Evolutionary conservation across 1,140 invertebrate species (phyloP).

Genomic region (Drosophila asahinai): DNA sequence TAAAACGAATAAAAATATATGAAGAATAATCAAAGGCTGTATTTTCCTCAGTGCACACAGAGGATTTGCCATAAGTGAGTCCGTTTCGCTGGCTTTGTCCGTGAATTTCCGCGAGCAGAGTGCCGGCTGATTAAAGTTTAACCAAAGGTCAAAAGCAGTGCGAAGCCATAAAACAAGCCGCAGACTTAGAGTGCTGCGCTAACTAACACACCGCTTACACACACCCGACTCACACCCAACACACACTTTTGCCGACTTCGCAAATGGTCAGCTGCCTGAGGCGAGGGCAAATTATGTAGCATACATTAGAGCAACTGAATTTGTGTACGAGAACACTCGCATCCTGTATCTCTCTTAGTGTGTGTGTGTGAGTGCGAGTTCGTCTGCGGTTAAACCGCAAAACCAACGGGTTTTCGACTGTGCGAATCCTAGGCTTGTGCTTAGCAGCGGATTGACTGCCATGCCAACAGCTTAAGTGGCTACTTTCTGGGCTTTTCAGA

Average conservation of each 20-base stretch:
- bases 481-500: conserved; percentile 58
- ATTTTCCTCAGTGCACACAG: background rate
- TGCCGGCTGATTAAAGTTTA: conserved; percentile 73
- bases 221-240: background rate
- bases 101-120: conserved; percentile 39
- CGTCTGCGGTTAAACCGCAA: conserved; percentile 41
- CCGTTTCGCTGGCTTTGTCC: conserved; percentile 22
- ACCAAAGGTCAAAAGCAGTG: conserved; percentile 82
- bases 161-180: conserved; percentile 81
- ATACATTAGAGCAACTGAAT: conserved; percentile 65
- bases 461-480: conserved; percentile 81
- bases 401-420: conserved; percentile 46
- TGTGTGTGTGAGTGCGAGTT: conserved; percentile 5
- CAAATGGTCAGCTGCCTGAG: conserved; percentile 57
- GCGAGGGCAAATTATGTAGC: conserved; percentile 75
- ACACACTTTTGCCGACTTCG: background rate
- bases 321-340: conserved; percentile 5
- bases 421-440: conserved; percentile 48
- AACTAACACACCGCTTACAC: conserved; percentile 33
- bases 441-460: conserved; percentile 78
- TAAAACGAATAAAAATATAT: background rate
- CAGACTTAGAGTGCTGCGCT: conserved; percentile 62
- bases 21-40: accelerated
- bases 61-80: conserved; percentile 24
- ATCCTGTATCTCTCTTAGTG: conserved; percentile 1